These are phyloP conservation scores for Caenorhabditis wallacei DNA, from an alignment of 2,888 invertebrate species.

Conservation along the genomic window DNA sequence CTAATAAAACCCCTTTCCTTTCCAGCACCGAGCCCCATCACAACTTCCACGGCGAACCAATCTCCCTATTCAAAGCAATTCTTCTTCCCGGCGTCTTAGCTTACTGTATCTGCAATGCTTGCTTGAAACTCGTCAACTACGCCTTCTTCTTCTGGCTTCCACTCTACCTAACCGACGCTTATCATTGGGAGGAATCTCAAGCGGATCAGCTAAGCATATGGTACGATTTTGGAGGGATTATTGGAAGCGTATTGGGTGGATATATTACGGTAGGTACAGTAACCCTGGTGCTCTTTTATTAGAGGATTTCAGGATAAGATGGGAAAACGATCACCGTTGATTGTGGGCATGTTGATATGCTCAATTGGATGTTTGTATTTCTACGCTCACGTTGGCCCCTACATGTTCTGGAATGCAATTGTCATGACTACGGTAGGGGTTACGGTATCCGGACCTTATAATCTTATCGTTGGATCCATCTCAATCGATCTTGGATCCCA, in stretches of 20 bases:
- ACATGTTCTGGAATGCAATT: conserved; percentile 83
- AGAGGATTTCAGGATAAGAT: conserved; percentile 77
- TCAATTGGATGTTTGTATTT: conserved; percentile 78
- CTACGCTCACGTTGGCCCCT: conserved; percentile 76
- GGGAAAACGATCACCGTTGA: conserved; percentile 80
- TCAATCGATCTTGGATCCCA: conserved; percentile 85
- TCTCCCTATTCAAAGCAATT: conserved; percentile 77
- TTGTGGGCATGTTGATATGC: conserved; percentile 79
- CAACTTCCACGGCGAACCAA: conserved; percentile 73
- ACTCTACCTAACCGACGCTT: conserved; percentile 84
- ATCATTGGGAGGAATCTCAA: conserved; percentile 74
- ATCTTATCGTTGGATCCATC: conserved; percentile 85
- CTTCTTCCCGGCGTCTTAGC: conserved; percentile 81
- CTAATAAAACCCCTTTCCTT: background rate
- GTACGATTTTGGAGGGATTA: conserved; percentile 85
- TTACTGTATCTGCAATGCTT: conserved; percentile 85
- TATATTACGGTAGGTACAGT: conserved; percentile 75
- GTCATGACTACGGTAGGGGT: conserved; percentile 84
- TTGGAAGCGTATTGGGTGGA: conserved; percentile 83
- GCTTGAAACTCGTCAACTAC: conserved; percentile 85
- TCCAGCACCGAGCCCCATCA: conserved; percentile 59
- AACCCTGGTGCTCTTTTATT: background rate
- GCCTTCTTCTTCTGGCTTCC: conserved; percentile 86
- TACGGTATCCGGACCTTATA: conserved; percentile 85
- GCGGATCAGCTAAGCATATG: conserved; percentile 85